Base-by-base conservation (phyloP, 2,797 vertebrate genomes). In the Gambusia yucatana region DNA sequence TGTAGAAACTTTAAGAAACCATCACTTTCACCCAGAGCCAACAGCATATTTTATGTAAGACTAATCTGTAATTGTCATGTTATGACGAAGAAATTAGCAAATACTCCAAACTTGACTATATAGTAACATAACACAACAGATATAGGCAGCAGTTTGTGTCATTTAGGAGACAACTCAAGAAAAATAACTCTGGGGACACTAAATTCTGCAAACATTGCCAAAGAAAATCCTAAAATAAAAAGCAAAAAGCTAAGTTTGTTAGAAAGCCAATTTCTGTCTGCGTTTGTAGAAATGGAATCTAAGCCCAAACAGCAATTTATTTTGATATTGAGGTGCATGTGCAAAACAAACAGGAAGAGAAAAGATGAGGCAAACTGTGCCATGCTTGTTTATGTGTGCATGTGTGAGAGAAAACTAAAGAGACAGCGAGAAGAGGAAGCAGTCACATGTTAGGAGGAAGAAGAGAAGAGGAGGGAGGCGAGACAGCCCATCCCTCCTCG, bases 381-480 rank as follows among this genome's bases (percentile, higher is more conserved):
- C 6, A 0, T 72, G 72, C 10, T 48, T 73, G 78, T 74, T 55
- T 61, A 43, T 77, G 71, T 76, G 50, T 39, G 52, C 69, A 48
- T 25, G 52, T 0, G 79, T 77, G 82, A 55, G 48, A 71, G n/a
- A 20, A 22, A 57, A 74, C 36, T 57, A 52, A 59, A 76, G 73
- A 73, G 47, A 75, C 63, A 25, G 78, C 30, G 52, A 65, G 70
- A 55, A 46, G 73, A 72, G 76, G 85, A 72, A 61, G 79, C 57
- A 55, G 89, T 93, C 91, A 93, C 92, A 92, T 93, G 92, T 77
- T 83, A 2, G 69, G 72, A 63, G 79, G 81, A 22, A 30, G 82
- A 70, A 80, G 85, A n/a, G 52, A 78, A 22, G 71, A 77, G 10
- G 41, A 79, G 36, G 80, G 73, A 67, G 82, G 84, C 22, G 57